Conservation (phyloP, 2,113 vertebrate species). For the Xiphophorus maculatus region DNA sequence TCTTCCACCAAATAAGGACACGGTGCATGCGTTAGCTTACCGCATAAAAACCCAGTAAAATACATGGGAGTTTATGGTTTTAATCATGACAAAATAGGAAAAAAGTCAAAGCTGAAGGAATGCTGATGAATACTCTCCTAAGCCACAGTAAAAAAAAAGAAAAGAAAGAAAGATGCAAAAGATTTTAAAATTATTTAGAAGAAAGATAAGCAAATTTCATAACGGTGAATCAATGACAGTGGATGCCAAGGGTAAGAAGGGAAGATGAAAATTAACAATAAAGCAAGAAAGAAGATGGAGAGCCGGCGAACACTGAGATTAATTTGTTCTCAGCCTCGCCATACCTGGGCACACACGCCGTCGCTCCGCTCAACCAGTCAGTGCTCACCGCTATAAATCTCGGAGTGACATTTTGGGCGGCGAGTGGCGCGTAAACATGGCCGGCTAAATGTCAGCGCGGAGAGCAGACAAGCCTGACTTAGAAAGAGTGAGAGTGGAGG, state of each 20-base stretch:
- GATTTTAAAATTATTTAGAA: background rate
- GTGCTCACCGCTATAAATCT: conserved; percentile 75
- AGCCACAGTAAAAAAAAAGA: background rate
- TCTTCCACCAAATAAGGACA: background rate
- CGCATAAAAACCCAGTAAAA: background rate
- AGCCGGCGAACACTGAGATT: conserved; percentile 40
- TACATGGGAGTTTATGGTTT: background rate
- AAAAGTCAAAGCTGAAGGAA: background rate
- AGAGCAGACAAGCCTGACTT: conserved; percentile 72
- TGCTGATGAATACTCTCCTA: background rate
- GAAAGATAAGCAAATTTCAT: conserved; percentile 39
- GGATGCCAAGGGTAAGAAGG: conserved; percentile 24
- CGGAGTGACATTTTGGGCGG: conserved; percentile 71
- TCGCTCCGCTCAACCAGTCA: conserved; percentile 58
- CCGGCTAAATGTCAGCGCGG: conserved; percentile 73
- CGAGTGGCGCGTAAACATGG: conserved; percentile 66
- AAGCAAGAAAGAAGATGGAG: conserved; percentile 37
- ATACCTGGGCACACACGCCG: conserved; percentile 57
- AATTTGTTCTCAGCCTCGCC: conserved; percentile 60
- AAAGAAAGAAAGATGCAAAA: background rate
- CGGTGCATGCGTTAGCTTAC: background rate
- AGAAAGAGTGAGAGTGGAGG: conserved; percentile 66
- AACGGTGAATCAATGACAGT: conserved; percentile 49
- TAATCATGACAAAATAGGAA: background rate
- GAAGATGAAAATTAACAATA: conserved; percentile 38